A percentile compares a stretch with the other conserved stretches of the same genome.
Evolutionary conservation across 2,797 vertebrate genomes (phyloP).

Genomic region (Parotocinclus haroldoi): DNA sequence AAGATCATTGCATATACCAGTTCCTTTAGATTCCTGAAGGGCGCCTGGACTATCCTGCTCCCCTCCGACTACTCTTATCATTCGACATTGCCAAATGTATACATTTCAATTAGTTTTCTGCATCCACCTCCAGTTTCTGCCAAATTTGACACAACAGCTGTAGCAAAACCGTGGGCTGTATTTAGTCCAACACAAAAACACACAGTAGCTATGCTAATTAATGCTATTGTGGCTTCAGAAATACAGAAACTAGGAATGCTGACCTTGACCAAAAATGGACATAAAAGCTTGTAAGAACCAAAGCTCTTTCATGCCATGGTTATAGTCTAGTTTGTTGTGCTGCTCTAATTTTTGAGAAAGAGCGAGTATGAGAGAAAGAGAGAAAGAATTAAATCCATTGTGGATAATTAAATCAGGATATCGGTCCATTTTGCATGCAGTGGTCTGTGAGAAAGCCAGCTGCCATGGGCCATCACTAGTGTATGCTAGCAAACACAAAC

Average conservation of each 20-base stretch:
- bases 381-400: slow-evolving; percentile 59
- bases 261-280: slow-evolving; percentile 27
- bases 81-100: too few species aligned
- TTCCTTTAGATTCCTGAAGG: too few species aligned
- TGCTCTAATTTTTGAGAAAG: slow-evolving; percentile 41
- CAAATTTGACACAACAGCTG: slow-evolving; percentile 35
- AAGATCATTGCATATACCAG: too few species aligned
- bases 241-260: slow-evolving; percentile 34
- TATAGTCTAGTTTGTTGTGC: slow-evolving; percentile 60
- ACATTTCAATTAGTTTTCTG: too few species aligned
- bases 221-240: slow-evolving; percentile 36
- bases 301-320: slow-evolving; percentile 47
- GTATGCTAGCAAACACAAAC: slow-evolving; percentile 60
- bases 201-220: slow-evolving; percentile 50
- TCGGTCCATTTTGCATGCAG: slow-evolving; percentile 74
- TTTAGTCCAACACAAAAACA: slow-evolving; percentile 51
- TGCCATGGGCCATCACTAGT: slow-evolving; percentile 64
- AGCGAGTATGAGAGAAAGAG: slow-evolving; percentile 22
- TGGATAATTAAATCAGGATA: slow-evolving; percentile 70
- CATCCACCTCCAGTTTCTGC: too few species aligned
- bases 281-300: slow-evolving; percentile 21
- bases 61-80: too few species aligned
- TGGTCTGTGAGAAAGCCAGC: slow-evolving; percentile 75
- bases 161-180: slow-evolving; percentile 31
- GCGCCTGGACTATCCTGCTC: too few species aligned